Base-by-base conservation (phyloP, 1,140 invertebrate genomes). In the Atta cephalotes region DNA sequence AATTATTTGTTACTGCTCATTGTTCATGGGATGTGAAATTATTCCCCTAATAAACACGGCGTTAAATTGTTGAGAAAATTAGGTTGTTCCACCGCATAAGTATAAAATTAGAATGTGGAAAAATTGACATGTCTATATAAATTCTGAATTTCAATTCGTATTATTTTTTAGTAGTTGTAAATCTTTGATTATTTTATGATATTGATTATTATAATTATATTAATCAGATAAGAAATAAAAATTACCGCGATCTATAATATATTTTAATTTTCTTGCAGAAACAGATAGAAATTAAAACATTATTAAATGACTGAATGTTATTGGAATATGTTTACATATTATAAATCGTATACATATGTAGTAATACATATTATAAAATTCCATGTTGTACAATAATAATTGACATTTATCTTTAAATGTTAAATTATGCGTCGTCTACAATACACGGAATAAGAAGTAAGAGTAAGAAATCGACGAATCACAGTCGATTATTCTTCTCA, bases 21-120 rank as follows among this genome's bases (percentile, higher is more conserved):
- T 45, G 45, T 53, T 31, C 31, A 60, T 72, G 39, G 31, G 16
- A 72, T 82, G 53, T 72, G 39, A 82, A 82, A 82, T 60, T 82
- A 71, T 72, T 56, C 2, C 5, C 31, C 1, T 25, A 14, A 28
- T 28, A 58, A 65, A 21, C 53, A 49, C 6, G 7, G 66, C 45
- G 79, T 72, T 62, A 82, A 82, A 82, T 82, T 82, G 12, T 12
- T 12, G 18, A 60, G 53, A 39, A 71, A 82, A 82, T 82, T 72
- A 31, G 53, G 79, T 82, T 82, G 66, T 82, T 82, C 53, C 66
- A 60, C 21, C 14, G 53, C 35, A 51, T 62, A 82, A 2, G 14
- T 49, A 60, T 28, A 60, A 82, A 82, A 82, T 72, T 82, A 72
- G 66, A 82, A 72, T 82, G 68, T 82, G 18, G 35, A 82, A 72